These are phyloP conservation scores for Anoura caudifer DNA, from an alignment of 2,113 vertebrate species.

Conservation along the genomic window DNA sequence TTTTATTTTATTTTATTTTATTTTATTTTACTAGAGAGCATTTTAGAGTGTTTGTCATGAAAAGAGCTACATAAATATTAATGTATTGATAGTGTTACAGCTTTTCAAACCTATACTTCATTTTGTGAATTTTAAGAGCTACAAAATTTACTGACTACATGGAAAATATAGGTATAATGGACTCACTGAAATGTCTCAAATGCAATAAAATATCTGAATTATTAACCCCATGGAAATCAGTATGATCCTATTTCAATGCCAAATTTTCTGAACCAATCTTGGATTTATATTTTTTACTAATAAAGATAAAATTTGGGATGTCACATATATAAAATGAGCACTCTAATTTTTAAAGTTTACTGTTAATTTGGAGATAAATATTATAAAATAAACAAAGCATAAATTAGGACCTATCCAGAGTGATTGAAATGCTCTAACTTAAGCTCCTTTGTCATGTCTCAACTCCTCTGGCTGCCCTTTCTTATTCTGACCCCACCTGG, in stretches of 20 bases:
- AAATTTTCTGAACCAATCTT: constrained; percentile 58
- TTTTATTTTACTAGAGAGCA: constrained; percentile 75
- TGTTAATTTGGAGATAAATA: constrained; percentile 53
- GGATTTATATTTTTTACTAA: background rate
- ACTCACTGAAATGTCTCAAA: constrained; percentile 76
- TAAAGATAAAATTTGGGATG: constrained; percentile 9
- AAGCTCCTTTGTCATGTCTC: constrained; percentile 10
- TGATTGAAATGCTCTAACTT: constrained; percentile 41
- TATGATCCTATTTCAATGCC: constrained; percentile 57
- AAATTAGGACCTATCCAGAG: background rate
- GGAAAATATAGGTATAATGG: constrained; percentile 81
- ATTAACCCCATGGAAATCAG: constrained; percentile 78
- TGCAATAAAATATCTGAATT: constrained; percentile 82
- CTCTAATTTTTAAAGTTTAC: constrained; percentile 6
- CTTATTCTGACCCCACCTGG: constrained; percentile 10
- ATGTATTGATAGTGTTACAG: constrained; percentile 81
- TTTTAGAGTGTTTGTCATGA: constrained; percentile 80
- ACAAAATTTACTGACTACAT: constrained; percentile 82
- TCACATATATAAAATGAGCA: background rate
- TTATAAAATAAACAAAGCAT: background rate
- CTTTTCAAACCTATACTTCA: constrained; percentile 81
- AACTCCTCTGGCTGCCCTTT: background rate
- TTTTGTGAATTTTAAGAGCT: constrained; percentile 80
- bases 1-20: constrained; percentile 77
- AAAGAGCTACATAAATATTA: constrained; percentile 84